These are phyloP conservation scores for Eclectus roratus DNA, from an alignment of 2,113 vertebrate genomes.

Conservation along the genomic window DNA sequence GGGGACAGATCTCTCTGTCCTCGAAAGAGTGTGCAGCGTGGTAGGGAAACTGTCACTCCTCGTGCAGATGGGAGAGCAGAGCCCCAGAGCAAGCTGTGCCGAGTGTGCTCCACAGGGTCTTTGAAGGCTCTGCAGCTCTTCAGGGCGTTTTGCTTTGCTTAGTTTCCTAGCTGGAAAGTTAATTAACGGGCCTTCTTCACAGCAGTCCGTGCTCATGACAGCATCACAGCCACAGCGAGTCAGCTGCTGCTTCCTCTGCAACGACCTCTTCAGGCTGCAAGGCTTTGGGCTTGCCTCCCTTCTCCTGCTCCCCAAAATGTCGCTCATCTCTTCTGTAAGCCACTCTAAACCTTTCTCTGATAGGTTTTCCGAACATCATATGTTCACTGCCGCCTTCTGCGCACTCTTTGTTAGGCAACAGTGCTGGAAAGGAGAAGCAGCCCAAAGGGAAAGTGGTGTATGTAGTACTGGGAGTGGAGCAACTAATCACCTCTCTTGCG, in stretches of 20 bases:
- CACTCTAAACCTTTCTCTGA: accelerated
- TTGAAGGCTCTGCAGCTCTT: background rate
- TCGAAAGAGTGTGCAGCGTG: accelerated
- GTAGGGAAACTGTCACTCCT: background rate
- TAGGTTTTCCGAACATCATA: background rate
- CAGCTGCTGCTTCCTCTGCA: background rate
- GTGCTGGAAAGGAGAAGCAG: background rate
- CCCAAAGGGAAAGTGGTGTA: background rate
- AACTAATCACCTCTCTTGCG: accelerated
- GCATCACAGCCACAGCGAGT: accelerated
- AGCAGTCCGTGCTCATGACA: accelerated
- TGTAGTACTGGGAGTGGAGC: background rate
- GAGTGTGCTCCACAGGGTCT: background rate
- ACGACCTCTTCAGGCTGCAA: background rate
- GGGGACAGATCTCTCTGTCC: accelerated
- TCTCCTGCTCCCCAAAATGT: background rate
- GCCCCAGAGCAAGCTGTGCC: accelerated
- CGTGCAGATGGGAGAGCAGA: accelerated
- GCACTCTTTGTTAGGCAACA: background rate
- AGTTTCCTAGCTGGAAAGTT: background rate
- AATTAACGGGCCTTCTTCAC: background rate
- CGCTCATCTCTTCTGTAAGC: accelerated
- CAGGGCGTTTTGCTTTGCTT: background rate
- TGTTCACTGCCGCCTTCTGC: background rate
- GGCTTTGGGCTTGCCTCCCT: background rate